A percentile compares a stretch with the other conserved stretches of the same genome.
Conservation (phyloP, 2,113 vertebrate genomes). For the Vidua macroura region DNA sequence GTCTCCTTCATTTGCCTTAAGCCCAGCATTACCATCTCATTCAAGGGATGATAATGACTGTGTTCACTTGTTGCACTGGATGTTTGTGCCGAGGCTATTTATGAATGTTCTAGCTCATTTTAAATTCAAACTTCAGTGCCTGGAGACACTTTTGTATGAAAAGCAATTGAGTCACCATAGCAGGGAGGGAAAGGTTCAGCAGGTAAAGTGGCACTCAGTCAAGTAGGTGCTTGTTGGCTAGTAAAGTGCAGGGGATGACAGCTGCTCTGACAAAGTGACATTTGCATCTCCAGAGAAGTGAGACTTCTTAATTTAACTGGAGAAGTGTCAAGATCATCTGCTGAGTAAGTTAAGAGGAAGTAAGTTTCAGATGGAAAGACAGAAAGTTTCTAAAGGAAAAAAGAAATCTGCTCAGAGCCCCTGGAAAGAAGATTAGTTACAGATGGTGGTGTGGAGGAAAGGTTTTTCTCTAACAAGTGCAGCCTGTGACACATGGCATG, state of each 20-base stretch:
- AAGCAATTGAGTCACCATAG: not conserved
- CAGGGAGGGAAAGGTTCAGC: not conserved
- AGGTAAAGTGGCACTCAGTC: slow-evolving; percentile 6
- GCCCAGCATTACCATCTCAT: not conserved
- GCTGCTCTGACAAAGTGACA: slow-evolving; percentile 55
- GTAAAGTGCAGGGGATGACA: slow-evolving; percentile 31
- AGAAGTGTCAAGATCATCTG: slow-evolving; percentile 50
- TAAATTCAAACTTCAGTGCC: not conserved
- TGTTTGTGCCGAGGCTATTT: not conserved
- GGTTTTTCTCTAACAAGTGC: not conserved
- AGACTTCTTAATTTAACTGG: slow-evolving; percentile 55
- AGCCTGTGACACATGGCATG: not conserved
- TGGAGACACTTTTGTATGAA: not conserved
- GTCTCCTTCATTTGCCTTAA: slow-evolving; percentile 1
- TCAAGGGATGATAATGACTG: not conserved
- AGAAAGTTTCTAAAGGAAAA: slow-evolving; percentile 16
- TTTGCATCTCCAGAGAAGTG: slow-evolving; percentile 51
- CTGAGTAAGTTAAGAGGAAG: slow-evolving; percentile 25
- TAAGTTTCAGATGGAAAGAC: not conserved
- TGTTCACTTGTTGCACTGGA: not conserved
- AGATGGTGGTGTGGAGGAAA: not conserved
- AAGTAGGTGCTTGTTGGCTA: slow-evolving; percentile 26
- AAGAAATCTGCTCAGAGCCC: not conserved
- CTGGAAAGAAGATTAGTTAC: not conserved
- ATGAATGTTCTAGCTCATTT: not conserved